phyloP scores from a whole-genome alignment of 2,797 vertebrate species.

The Lateolabrax maculatus region DNA sequence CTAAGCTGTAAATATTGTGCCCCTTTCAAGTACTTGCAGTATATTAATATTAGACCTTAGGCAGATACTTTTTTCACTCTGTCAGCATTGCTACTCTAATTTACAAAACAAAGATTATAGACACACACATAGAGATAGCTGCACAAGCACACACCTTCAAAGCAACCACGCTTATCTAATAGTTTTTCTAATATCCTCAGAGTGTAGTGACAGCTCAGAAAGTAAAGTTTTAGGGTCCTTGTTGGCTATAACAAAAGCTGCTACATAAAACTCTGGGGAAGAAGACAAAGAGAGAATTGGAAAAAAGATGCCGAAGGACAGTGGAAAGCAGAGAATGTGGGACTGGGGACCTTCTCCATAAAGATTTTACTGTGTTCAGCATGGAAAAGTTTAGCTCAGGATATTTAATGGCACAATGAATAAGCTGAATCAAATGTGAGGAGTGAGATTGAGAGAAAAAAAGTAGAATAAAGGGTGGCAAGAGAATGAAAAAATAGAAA shows the following conservation, averaged over 20 bases:
- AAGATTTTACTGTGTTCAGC: slow-evolving; percentile 25
- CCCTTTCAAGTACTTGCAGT: background rate
- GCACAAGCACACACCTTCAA: slow-evolving; percentile 12
- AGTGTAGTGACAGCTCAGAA: slow-evolving; percentile 13
- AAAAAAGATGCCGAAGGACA: background rate
- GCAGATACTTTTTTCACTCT: slow-evolving; percentile 2
- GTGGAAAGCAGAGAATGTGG: background rate
- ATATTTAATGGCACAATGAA: slow-evolving; percentile 20
- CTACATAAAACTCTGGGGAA: background rate
- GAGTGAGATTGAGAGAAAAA: background rate
- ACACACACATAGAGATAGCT: background rate
- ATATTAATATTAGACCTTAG: slow-evolving; percentile 15
- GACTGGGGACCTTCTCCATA: slow-evolving; percentile 24
- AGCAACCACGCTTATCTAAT: slow-evolving; percentile 1
- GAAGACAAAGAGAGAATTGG: slow-evolving; percentile 5
- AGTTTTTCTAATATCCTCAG: slow-evolving; percentile 16
- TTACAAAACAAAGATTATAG: slow-evolving; percentile 34
- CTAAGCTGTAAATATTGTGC: background rate
- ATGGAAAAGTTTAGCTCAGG: slow-evolving; percentile 19
- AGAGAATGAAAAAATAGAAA: background rate
- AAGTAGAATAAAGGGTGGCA: background rate
- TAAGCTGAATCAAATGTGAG: background rate
- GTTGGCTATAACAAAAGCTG: slow-evolving; percentile 34
- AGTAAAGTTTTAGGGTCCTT: slow-evolving; percentile 36
- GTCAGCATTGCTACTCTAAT: slow-evolving; percentile 25